These are phyloP conservation scores for Syngnathus scovelli DNA, from an alignment of 2,113 vertebrate species.

Conservation along the genomic window DNA sequence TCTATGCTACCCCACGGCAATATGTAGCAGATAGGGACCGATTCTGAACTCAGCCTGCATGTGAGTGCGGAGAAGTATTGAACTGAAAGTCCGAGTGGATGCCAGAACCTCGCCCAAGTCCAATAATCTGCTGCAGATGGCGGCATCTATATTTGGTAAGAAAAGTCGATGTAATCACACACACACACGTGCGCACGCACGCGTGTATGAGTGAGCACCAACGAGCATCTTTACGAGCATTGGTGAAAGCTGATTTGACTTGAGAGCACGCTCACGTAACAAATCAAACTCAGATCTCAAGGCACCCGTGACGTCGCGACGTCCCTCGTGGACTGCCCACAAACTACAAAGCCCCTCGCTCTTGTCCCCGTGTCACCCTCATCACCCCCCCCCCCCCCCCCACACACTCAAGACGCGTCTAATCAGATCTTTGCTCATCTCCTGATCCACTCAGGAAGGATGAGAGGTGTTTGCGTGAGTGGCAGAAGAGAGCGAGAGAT, in stretches of 20 bases:
- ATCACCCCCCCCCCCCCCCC: slow-evolving; percentile 28
- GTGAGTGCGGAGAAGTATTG: background rate
- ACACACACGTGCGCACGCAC: background rate
- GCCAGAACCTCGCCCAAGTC: slow-evolving; percentile 12
- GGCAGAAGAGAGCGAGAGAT: slow-evolving; percentile 5
- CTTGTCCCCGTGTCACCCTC: slow-evolving; percentile 54
- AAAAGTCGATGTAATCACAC: slow-evolving; percentile 19
- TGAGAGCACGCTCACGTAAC: background rate
- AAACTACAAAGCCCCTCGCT: slow-evolving; percentile 21
- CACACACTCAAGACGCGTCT: slow-evolving; percentile 53
- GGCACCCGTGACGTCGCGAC: slow-evolving; percentile 21
- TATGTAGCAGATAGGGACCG: background rate
- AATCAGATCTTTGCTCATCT: slow-evolving; percentile 59
- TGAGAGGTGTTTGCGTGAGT: slow-evolving; percentile 24
- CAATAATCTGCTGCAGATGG: slow-evolving; percentile 26
- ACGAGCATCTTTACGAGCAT: slow-evolving; percentile 2
- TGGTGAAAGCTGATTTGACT: too few species aligned
- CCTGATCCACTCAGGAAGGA: slow-evolving; percentile 25
- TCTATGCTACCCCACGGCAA: background rate
- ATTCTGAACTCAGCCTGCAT: background rate
- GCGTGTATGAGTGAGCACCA: slow-evolving; percentile 1
- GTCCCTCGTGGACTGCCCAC: slow-evolving; percentile 47
- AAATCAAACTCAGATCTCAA: too few species aligned
- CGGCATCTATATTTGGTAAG: slow-evolving; percentile 32
- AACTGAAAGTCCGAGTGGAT: background rate